A percentile compares a stretch with the other conserved stretches of the same genome.
Conservation (phyloP, 2,113 vertebrate genomes). For the Theristicus caerulescens region DNA sequence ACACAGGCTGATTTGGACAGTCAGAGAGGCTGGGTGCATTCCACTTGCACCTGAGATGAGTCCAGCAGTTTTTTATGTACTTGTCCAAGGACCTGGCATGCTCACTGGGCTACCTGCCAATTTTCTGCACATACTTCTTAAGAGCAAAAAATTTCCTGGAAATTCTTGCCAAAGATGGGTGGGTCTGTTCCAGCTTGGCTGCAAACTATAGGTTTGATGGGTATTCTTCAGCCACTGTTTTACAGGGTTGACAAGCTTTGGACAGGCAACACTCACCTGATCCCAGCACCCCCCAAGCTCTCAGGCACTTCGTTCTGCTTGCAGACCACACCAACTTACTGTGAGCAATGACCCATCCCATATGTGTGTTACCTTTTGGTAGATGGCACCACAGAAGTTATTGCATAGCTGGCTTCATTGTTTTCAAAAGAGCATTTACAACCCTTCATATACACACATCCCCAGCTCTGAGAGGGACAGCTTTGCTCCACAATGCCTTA, state of each 20-base stretch:
- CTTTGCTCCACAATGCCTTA: not conserved
- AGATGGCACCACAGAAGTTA: not conserved
- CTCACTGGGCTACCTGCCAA: not conserved
- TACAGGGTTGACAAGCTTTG: not conserved
- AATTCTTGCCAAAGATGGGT: not conserved
- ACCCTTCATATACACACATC: too few relatives aligned
- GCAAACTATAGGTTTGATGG: not conserved
- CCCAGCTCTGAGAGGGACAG: not conserved
- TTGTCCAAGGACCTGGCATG: not conserved
- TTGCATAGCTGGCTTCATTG: not conserved
- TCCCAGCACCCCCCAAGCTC: not conserved
- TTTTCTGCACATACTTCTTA: not conserved
- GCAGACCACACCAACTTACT: not conserved
- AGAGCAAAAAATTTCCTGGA: not conserved
- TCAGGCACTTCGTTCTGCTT: accelerated
- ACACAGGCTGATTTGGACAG: not conserved
- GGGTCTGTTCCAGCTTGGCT: not conserved
- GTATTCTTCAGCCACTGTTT: not conserved
- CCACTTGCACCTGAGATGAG: not conserved
- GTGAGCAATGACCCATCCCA: not conserved
- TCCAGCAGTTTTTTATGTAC: not conserved
- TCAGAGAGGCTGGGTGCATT: not conserved
- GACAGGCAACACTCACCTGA: not conserved
- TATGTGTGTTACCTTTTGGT: not conserved
- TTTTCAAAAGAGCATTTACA: not conserved